phyloP scores from a whole-genome alignment of 2,888 invertebrate genomes.

The Lymantria dispar region DNA sequence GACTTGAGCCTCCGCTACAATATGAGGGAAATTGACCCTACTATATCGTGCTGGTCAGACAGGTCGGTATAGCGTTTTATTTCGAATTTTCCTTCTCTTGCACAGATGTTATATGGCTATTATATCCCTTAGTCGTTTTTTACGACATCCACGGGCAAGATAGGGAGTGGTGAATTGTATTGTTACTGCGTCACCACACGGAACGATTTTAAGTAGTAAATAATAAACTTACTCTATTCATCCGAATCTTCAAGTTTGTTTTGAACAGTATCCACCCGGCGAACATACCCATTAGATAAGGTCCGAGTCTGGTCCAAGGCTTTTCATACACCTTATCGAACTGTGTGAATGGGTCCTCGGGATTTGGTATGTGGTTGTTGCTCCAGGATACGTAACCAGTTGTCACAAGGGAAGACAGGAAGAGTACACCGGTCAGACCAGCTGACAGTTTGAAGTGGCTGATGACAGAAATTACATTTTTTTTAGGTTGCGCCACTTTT shows the following conservation, averaged over 20 bases:
- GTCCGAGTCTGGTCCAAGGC: constrained; percentile 93
- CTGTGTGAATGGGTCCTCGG: constrained; percentile 91
- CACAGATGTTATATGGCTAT: too few relatives aligned
- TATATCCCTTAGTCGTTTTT: too few relatives aligned
- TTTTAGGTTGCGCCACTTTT: neutral
- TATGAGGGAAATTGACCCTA: too few relatives aligned
- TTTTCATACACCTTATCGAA: constrained; percentile 96
- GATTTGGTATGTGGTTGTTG: constrained; percentile 89
- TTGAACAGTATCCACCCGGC: constrained; percentile 92
- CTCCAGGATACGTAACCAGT: constrained; percentile 91
- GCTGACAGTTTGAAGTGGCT: constrained; percentile 91
- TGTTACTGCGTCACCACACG: too few relatives aligned
- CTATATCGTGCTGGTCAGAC: too few relatives aligned
- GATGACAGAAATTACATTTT: constrained; percentile 9
- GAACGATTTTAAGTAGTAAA: too few relatives aligned
- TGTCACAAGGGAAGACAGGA: constrained; percentile 89
- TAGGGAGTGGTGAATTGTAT: too few relatives aligned
- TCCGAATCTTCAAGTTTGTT: constrained; percentile 89
- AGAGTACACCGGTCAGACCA: constrained; percentile 83
- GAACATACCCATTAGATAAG: constrained; percentile 92
- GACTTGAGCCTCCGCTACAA: too few relatives aligned
- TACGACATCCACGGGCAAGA: too few relatives aligned
- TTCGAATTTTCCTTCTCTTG: too few relatives aligned
- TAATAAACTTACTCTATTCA: constrained; percentile 83
- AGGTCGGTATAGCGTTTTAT: too few relatives aligned